Evolutionary conservation across 2,113 vertebrate species (phyloP), one percentile per base, ranked within the genome.

Genomic region (Onychostoma macrolepis): DNA sequence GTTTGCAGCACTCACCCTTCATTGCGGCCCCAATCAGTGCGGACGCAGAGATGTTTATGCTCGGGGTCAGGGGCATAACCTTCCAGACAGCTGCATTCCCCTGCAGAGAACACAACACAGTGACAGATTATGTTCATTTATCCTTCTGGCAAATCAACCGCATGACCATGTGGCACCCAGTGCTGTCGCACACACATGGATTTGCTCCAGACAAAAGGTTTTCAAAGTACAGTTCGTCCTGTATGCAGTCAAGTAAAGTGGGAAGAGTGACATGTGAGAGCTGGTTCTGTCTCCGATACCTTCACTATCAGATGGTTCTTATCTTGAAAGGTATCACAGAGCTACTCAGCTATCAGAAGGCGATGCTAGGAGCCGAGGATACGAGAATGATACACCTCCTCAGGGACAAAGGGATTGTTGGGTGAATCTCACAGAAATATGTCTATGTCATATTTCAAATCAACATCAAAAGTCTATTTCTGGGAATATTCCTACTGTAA

Each of bases 81-180:
- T 88, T 99, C 97, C 0, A 98, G 97, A 92, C 98, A 99, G 94
- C 98, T 97, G 94, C 98, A 99, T 88, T 99, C 97, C 88, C 98
- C 98, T 99, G 81, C 2, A 80, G 91, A 91, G 69, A 79, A 61
- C 77, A 85, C 33, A 92, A 69, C 45, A 90, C 80, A 89, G 50
- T 88, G 45, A 87, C 89, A 78, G 87, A 79, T 58, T 38, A 79
- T 88, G 90, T 88, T 90, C 79, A 90, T 87, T 75, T 89, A 84
- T 92, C 83, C 67, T 75, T 36, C 50, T 30, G 75, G 72, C 26
- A 89, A 87, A 88, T n/a, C 83, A 0, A 43, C 79, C 63, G 38
- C 61, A 6, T 50, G 58, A 43, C 89, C 74, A 89, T 90, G 90
- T 75, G 90, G 88, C 90, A 88, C 24, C 8, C 45, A 2, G n/a